Base-by-base conservation (phyloP, 2,888 invertebrate species). In the Pelosia muscerda region DNA sequence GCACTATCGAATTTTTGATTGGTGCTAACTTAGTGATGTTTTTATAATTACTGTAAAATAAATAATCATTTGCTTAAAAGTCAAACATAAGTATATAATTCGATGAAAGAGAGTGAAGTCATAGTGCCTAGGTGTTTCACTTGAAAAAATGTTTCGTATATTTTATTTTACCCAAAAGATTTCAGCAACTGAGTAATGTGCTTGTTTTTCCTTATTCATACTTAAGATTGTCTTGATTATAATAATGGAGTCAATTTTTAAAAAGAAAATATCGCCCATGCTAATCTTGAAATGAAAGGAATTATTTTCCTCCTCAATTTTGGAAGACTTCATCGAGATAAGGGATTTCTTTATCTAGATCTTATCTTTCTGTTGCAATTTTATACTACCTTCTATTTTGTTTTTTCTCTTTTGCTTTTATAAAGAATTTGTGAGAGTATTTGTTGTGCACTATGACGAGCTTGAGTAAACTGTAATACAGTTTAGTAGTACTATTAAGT, bases 1-100 rank as follows among this genome's bases (percentile, higher is more conserved):
- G 77, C 77, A 71, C 68, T 76, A 72, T 69, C 67, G 2, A 15
- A 38, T 71, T 75, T 84, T 81, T 75, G 77, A 79, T 81, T 75
- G 74, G 73, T 65, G 66, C 65, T 59, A 28, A 53, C 49, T 61
- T 49, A 49, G 25, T 19, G 6, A 1, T 1, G n/a, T n/a, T n/a
- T n/a, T n/a, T n/a, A n/a, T n/a, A n/a, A n/a, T n/a, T n/a, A n/a
- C n/a, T n/a, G n/a, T n/a, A n/a, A n/a, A n/a, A n/a, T n/a, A n/a
- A n/a, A n/a, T n/a, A n/a, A n/a, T n/a, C n/a, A n/a, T n/a, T n/a
- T n/a, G n/a, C n/a, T n/a, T n/a, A n/a, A n/a, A n/a, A n/a, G n/a
- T n/a, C n/a, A n/a, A n/a, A n/a, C n/a, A n/a, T n/a, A n/a, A n/a
- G n/a, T n/a, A n/a, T n/a, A n/a, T n/a, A n/a, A n/a, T n/a, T n/a